A percentile compares a stretch with the other conserved stretches of the same genome.
Evolutionary conservation across 2,797 vertebrate species (phyloP).

Genomic region (Graptemys geographica): DNA sequence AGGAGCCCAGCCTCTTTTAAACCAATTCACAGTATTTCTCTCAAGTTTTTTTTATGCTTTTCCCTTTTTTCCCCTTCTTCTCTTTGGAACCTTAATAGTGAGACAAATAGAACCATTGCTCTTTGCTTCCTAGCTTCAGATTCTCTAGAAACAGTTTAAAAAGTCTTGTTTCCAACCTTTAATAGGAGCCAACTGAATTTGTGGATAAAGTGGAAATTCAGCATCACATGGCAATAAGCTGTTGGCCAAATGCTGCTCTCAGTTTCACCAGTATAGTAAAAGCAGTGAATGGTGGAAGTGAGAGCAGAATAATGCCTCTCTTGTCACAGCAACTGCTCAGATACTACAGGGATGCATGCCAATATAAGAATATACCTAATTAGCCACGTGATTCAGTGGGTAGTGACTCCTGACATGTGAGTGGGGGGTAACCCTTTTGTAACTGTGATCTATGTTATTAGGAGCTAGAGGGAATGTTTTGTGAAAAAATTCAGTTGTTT

Average conservation of each 20-base stretch:
- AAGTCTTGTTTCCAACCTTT: not conserved
- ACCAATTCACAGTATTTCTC: slow-evolving; percentile 52
- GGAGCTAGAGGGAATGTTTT: not conserved
- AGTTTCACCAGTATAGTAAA: not conserved
- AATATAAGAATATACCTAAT: accelerated
- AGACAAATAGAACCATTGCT: not conserved
- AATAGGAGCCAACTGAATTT: accelerated
- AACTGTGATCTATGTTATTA: not conserved
- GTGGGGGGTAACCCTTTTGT: accelerated
- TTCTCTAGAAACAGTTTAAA: not conserved
- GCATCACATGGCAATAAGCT: not conserved
- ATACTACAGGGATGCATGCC: not conserved
- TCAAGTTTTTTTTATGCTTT: slow-evolving; percentile 45
- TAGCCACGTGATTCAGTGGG: not conserved
- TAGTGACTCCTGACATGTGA: not conserved
- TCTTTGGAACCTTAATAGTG: not conserved
- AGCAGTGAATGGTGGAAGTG: not conserved
- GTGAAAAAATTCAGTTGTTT: not conserved
- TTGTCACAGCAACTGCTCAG: not conserved
- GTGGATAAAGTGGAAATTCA: not conserved
- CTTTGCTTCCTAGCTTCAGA: not conserved
- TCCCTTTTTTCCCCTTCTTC: not conserved
- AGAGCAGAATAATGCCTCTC: not conserved
- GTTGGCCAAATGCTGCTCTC: not conserved
- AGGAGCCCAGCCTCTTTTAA: slow-evolving; percentile 6